phyloP scores from a whole-genome alignment of 2,797 vertebrate genomes.

The Phataginus tricuspis region DNA sequence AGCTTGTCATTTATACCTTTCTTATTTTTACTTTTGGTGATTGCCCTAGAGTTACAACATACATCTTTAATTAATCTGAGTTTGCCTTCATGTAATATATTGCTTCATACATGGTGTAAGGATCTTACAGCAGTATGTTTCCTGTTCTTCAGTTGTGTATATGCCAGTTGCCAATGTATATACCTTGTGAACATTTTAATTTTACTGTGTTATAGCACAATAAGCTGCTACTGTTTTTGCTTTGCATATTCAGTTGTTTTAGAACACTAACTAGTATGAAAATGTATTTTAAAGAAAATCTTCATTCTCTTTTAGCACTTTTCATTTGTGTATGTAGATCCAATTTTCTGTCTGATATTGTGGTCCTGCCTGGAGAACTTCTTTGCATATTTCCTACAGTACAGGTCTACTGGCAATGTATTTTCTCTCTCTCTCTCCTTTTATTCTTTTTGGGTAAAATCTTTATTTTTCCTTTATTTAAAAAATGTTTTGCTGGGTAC shows the following conservation, averaged over 20 bases:
- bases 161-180: no score
- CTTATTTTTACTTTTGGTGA: neutral
- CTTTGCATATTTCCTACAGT: neutral
- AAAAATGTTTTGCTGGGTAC: neutral
- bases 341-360: neutral
- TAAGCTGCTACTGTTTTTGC: neutral
- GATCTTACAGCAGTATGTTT: neutral
- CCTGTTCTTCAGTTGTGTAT: neutral
- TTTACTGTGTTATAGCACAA: neutral
- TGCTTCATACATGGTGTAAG: neutral
- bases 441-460: neutral
- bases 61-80: neutral
- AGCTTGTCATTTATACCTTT: neutral
- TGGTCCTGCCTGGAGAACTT: neutral
- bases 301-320: neutral
- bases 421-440: neutral
- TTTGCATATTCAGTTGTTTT: neutral
- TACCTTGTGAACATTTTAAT: neutral
- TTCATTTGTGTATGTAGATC: neutral
- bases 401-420: neutral
- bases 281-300: neutral
- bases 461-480: neutral
- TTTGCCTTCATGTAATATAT: neutral
- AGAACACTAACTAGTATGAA: neutral
- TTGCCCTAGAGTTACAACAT: neutral